phyloP scores from a whole-genome alignment of 2,888 invertebrate genomes.

The Rhamnusium bicolor region DNA sequence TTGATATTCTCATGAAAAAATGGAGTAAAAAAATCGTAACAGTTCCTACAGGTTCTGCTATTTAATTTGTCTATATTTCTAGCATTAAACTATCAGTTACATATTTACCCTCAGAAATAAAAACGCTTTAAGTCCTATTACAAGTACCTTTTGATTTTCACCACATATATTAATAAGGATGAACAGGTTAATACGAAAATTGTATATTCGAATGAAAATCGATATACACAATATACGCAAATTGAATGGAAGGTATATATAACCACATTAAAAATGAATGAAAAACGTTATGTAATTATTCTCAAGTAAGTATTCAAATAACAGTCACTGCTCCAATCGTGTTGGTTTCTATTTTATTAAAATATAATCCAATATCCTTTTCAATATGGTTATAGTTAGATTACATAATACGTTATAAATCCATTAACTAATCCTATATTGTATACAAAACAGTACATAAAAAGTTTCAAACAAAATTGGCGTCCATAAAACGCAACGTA shows the following conservation, averaged over 20 bases:
- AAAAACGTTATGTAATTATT: constrained; percentile 3
- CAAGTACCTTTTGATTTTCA: background rate
- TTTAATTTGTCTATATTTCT: no score
- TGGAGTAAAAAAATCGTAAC: no score
- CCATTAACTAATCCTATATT: constrained; percentile 9
- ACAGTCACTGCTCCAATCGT: constrained; percentile 2
- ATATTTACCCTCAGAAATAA: no score
- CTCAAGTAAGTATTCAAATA: constrained; percentile 2
- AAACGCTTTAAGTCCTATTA: no score
- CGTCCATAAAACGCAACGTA: background rate
- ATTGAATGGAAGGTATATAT: background rate
- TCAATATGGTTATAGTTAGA: constrained; percentile 10
- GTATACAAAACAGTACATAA: background rate
- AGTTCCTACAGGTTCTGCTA: no score
- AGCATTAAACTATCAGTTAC: no score
- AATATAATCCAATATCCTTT: constrained; percentile 13
- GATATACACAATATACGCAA: background rate
- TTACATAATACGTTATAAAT: constrained; percentile 19
- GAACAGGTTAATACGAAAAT: background rate
- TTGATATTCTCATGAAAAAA: no score
- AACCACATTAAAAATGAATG: background rate
- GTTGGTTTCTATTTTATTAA: constrained; percentile 7
- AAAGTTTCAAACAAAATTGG: constrained; percentile 9
- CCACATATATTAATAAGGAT: background rate
- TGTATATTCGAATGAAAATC: background rate